phyloP scores from a whole-genome alignment of 2,113 vertebrate species.

The Amblyopsis rosae region DNA sequence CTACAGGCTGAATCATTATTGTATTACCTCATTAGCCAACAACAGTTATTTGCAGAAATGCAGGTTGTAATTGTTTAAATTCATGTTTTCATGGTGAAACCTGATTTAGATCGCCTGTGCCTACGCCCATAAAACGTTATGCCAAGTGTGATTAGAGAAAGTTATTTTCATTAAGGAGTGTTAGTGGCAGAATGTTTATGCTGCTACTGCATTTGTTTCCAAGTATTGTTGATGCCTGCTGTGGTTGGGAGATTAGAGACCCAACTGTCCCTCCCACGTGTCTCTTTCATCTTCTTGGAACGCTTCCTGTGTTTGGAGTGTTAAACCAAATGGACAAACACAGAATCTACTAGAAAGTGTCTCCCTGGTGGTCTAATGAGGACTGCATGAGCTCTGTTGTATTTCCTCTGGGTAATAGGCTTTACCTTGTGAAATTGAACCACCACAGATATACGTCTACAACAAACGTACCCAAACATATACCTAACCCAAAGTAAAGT shows the following conservation, averaged over 20 bases:
- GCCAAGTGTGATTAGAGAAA: neutral
- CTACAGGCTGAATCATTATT: too few species aligned
- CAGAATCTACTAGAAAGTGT: conserved; percentile 32
- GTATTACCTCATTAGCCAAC: too few species aligned
- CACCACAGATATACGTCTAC: too few species aligned
- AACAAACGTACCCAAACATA: too few species aligned
- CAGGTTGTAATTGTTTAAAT: too few species aligned
- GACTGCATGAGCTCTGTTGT: conserved; percentile 18
- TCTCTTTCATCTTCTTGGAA: conserved; percentile 30
- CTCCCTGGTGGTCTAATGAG: conserved; percentile 47
- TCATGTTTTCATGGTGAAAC: too few species aligned
- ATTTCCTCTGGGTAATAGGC: conserved; percentile 46
- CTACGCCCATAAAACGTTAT: neutral
- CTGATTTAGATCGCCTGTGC: neutral
- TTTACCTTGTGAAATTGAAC: conserved; percentile 11
- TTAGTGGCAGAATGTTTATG: too few species aligned
- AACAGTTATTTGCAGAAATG: too few species aligned
- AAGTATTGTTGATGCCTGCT: conserved; percentile 16
- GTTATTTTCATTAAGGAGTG: neutral
- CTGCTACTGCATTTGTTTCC: neutral
- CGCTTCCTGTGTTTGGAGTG: conserved; percentile 8
- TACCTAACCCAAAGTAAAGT: too few species aligned
- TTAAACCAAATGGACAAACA: neutral
- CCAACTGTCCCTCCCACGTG: conserved; percentile 8
- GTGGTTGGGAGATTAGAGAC: neutral